Percentiles rank a stretch among this genome's conserved stretches.
These are phyloP conservation scores for Hesperia comma DNA, from an alignment of 2,888 invertebrate genomes.

Conservation along the genomic window DNA sequence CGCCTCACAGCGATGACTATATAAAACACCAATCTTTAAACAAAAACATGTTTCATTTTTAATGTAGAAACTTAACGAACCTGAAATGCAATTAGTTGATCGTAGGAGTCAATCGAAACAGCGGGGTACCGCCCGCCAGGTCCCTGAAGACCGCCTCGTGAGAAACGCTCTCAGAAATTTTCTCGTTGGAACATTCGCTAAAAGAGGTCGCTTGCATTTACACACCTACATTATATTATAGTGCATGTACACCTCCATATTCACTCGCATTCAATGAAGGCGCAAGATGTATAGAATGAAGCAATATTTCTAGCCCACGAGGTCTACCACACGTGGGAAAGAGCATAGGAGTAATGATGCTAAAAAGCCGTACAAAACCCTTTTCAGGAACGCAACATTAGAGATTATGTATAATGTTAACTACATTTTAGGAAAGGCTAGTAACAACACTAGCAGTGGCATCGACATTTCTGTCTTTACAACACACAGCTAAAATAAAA, in stretches of 20 bases:
- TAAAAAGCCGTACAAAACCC: not conserved
- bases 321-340: constrained; percentile 26
- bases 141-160: constrained; percentile 61
- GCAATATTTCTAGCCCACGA: constrained; percentile 34
- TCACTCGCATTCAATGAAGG: constrained; percentile 24
- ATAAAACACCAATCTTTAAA: constrained; percentile 10
- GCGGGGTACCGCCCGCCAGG: constrained; percentile 54
- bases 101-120: constrained; percentile 56
- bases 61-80: constrained; percentile 57
- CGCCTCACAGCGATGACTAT: too few relatives aligned
- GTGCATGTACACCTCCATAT: constrained; percentile 24
- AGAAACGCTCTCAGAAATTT: constrained; percentile 67
- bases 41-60: constrained; percentile 42
- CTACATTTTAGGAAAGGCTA: too few relatives aligned
- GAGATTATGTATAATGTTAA: too few relatives aligned
- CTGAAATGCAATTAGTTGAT: constrained; percentile 52
- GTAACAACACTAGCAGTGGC: too few relatives aligned
- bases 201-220: constrained; percentile 28
- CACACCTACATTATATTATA: constrained; percentile 21
- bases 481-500: too few relatives aligned
- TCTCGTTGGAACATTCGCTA: constrained; percentile 49
- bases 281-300: constrained; percentile 21
- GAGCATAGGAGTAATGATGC: constrained; percentile 16
- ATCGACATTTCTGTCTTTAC: too few relatives aligned
- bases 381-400: too few relatives aligned